Percentiles rank a stretch among this genome's conserved stretches.
These are phyloP conservation scores for Tethya wilhelma DNA, from an alignment of 37 sponge, comb jelly and placozoan species.

Conservation along the genomic window DNA sequence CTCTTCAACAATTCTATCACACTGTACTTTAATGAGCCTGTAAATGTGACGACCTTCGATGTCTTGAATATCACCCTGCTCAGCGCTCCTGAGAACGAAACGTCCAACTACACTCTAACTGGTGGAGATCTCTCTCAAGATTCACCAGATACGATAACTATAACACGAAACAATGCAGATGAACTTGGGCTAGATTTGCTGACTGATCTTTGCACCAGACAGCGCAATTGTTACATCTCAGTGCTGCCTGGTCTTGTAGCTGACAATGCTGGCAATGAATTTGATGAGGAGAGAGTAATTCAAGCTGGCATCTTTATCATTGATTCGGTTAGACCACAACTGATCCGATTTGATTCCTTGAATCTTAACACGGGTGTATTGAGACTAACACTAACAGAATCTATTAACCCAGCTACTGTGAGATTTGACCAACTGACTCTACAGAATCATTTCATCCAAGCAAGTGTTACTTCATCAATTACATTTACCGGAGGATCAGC, in stretches of 20 bases:
- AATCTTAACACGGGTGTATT: conserved; percentile 76
- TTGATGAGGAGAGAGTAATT: conserved; percentile 11
- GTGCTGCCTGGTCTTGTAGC: conserved; percentile 28
- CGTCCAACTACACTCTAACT: conserved; percentile 51
- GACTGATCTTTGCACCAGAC: conserved; percentile 60
- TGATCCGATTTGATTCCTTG: conserved; percentile 57
- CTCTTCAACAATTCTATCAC: conserved; percentile 78
- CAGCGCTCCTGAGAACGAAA: conserved; percentile 12
- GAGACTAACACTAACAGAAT: conserved; percentile 75
- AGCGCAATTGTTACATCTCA: conserved; percentile 60
- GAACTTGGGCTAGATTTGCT: conserved; percentile 41
- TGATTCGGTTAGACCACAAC: conserved; percentile 66
- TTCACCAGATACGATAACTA: conserved; percentile 23
- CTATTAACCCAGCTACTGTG: conserved; percentile 48
- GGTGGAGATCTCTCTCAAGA: conserved; percentile 34
- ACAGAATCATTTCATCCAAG: conserved; percentile 2
- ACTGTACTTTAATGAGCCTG: conserved; percentile 81
- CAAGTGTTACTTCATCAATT: not conserved
- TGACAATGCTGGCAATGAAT: conserved; percentile 69
- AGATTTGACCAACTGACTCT: conserved; percentile 40
- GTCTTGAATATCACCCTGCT: conserved; percentile 47
- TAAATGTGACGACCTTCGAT: conserved; percentile 55
- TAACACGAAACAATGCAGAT: conserved; percentile 39
- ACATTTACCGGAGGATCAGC: conserved; percentile 49
- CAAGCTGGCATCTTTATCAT: conserved; percentile 36